These are phyloP conservation scores for Podocnemis expansa DNA, from an alignment of 2,113 vertebrate species.

Conservation along the genomic window DNA sequence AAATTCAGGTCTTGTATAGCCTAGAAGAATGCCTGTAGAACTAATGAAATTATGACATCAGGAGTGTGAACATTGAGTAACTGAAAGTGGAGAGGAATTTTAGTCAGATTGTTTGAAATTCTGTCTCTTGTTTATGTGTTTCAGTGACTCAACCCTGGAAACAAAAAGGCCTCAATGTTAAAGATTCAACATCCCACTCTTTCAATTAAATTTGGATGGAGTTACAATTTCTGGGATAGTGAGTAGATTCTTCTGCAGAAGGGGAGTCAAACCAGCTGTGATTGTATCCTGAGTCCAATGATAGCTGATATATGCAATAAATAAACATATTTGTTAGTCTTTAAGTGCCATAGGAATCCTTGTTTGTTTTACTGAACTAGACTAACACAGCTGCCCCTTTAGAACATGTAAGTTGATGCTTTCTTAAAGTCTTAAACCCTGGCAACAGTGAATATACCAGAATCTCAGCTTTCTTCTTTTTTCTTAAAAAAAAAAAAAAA, in stretches of 20 bases:
- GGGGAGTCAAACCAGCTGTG: neutral
- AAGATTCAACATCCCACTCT: neutral
- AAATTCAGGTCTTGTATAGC: neutral
- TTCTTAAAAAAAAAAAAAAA: neutral
- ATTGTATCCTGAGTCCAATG: neutral
- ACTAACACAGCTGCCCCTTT: too few relatives aligned
- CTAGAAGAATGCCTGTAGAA: neutral
- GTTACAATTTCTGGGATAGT: neutral
- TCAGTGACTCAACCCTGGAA: neutral
- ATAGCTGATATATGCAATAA: too few relatives aligned
- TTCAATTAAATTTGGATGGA: neutral
- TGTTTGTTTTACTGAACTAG: too few relatives aligned
- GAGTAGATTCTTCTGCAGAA: neutral
- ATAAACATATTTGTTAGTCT: too few relatives aligned
- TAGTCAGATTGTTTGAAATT: neutral
- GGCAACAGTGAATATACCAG: rapidly evolving
- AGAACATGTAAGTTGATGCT: too few relatives aligned
- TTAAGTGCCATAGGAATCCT: too few relatives aligned
- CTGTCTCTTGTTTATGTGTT: neutral
- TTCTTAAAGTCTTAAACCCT: neutral
- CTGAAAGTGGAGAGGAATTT: neutral
- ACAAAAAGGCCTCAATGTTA: neutral
- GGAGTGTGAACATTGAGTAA: neutral
- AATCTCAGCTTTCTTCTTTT: neutral
- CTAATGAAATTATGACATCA: neutral